Conservation (phyloP, 2,888 invertebrate species). For the Rhimphoctona megacephalus region DNA sequence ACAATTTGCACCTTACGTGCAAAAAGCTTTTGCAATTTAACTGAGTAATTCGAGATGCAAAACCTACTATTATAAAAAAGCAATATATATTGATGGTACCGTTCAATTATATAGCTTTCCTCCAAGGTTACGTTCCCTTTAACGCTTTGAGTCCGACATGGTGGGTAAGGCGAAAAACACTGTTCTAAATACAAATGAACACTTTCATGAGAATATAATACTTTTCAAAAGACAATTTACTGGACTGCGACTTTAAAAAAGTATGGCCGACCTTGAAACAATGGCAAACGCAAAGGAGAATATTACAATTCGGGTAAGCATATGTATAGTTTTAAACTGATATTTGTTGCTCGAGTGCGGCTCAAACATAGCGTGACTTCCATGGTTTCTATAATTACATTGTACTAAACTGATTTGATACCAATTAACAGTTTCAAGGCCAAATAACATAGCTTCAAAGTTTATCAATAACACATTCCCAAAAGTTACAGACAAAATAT, state of each 20-base stretch:
- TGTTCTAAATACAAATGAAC: not conserved
- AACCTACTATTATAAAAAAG: conserved; percentile 11
- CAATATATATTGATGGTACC: not conserved
- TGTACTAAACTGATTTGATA: not conserved
- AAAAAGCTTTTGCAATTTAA: not conserved
- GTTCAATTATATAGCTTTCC: not conserved
- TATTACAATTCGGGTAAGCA: not conserved
- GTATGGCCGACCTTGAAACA: not conserved
- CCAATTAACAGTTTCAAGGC: not conserved
- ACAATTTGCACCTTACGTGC: not conserved
- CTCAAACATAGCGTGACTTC: not conserved
- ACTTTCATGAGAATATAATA: not conserved
- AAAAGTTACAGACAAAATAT: not conserved
- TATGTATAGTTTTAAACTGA: not conserved
- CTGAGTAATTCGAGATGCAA: not conserved
- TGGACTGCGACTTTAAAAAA: not conserved
- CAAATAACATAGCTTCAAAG: not conserved
- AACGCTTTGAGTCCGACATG: not conserved
- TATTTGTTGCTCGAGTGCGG: not conserved
- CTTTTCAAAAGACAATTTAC: not conserved
- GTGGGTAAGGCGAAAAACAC: not conserved
- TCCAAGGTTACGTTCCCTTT: conserved; percentile 2
- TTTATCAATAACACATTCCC: not conserved
- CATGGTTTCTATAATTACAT: not conserved
- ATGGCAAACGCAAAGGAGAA: not conserved